Conservation (phyloP, 2,888 invertebrate genomes). For the Mallateleia sp. region DNA sequence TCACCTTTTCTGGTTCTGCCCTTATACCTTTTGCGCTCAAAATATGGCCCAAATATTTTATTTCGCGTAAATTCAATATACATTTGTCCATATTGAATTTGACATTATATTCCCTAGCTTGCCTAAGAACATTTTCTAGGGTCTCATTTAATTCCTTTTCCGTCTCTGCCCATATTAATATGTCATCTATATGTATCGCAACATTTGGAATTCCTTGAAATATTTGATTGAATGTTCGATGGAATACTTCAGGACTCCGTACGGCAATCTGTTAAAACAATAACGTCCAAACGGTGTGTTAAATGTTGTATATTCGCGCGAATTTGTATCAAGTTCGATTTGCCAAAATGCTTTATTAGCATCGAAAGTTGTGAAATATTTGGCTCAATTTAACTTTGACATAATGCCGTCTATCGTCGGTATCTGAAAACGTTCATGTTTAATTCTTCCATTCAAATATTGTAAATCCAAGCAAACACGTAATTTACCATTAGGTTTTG, state of each 20-base stretch:
- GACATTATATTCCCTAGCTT: slow-evolving; percentile 48
- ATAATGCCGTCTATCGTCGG: slow-evolving; percentile 38
- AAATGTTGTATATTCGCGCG: slow-evolving; percentile 41
- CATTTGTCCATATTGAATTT: slow-evolving; percentile 67
- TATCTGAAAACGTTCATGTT: slow-evolving; percentile 34
- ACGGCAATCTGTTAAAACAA: slow-evolving; percentile 62
- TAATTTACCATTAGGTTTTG: slow-evolving; percentile 14
- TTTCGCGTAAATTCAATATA: neutral
- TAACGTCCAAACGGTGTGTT: slow-evolving; percentile 52
- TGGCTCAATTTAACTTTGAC: slow-evolving; percentile 27
- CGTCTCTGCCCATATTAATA: slow-evolving; percentile 79
- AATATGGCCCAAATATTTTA: slow-evolving; percentile 75
- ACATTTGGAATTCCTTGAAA: slow-evolving; percentile 78
- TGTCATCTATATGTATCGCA: slow-evolving; percentile 82
- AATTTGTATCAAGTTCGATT: slow-evolving; percentile 25
- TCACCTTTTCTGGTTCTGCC: slow-evolving; percentile 74
- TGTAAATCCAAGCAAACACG: slow-evolving; percentile 32
- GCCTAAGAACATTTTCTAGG: slow-evolving; percentile 56
- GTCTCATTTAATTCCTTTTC: slow-evolving; percentile 78
- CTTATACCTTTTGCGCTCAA: slow-evolving; percentile 72
- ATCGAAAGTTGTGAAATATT: slow-evolving; percentile 36
- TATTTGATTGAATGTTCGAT: slow-evolving; percentile 74
- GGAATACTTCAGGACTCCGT: slow-evolving; percentile 83
- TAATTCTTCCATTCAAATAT: slow-evolving; percentile 20
- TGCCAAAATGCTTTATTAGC: slow-evolving; percentile 59